These are phyloP conservation scores for Orthonevra nobilis DNA, from an alignment of 2,888 invertebrate species.

Conservation along the genomic window DNA sequence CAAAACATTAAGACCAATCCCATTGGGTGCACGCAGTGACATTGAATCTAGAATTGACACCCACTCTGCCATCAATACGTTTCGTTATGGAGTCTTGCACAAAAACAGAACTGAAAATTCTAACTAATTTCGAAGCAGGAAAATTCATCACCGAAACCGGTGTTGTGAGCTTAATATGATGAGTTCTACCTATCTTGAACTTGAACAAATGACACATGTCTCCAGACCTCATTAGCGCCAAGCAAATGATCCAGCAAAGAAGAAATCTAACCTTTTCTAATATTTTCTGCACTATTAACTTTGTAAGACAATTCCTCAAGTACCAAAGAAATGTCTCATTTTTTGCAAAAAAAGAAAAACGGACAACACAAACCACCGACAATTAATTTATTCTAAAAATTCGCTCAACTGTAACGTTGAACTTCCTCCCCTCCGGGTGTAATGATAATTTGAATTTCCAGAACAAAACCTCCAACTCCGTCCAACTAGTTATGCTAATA, in stretches of 20 bases:
- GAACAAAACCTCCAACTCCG: conserved; percentile 26
- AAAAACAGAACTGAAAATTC: conserved; percentile 47
- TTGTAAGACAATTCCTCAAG: conserved; percentile 1
- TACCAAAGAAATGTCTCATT: neutral
- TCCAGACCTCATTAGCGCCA: neutral
- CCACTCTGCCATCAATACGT: conserved; percentile 17
- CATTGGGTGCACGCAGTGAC: conserved; percentile 30
- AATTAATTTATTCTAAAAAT: conserved; percentile 60
- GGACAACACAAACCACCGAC: neutral
- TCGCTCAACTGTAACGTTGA: conserved; percentile 61
- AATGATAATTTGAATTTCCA: conserved; percentile 45
- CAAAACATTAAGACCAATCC: conserved; percentile 39
- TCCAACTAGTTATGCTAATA: conserved; percentile 56
- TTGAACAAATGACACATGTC: neutral
- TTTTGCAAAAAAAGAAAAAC: neutral
- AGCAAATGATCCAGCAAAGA: conserved; percentile 16
- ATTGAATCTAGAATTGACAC: conserved; percentile 54
- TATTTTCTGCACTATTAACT: conserved; percentile 34
- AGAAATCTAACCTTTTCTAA: neutral
- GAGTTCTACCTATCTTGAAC: conserved; percentile 5
- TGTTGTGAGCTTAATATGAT: too few relatives aligned
- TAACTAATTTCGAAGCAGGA: too few relatives aligned
- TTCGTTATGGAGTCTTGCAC: conserved; percentile 63
- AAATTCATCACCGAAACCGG: too few relatives aligned
- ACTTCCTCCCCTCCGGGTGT: conserved; percentile 33